Percentiles rank a stretch among this genome's conserved stretches.
Conservation (phyloP, 37 sponge, comb jelly and placozoan genomes). For the Sycon ciliatum region DNA sequence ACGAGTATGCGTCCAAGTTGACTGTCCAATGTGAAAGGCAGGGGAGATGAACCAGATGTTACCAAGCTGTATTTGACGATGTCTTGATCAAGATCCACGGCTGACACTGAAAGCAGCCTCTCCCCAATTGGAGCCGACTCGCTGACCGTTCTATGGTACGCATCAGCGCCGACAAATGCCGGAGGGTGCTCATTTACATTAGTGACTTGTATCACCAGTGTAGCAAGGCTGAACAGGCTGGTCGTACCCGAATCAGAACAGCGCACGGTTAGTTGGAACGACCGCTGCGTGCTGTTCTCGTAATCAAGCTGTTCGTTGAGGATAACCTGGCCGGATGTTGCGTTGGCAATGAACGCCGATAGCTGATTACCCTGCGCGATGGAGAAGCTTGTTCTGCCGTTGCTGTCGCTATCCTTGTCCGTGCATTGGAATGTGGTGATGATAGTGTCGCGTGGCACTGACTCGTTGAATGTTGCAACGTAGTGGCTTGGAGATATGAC, state of each 20-base stretch:
- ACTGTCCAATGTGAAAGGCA: conserved; percentile 32
- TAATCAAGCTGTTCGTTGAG: conserved; percentile 34
- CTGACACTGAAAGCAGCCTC: conserved; percentile 24
- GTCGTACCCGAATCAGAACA: conserved; percentile 48
- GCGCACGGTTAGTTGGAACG: conserved; percentile 22
- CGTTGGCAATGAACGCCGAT: conserved; percentile 15
- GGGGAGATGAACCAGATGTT: conserved; percentile 36
- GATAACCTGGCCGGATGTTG: conserved; percentile 34
- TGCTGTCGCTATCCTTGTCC: conserved; percentile 42
- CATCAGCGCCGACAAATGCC: conserved; percentile 18
- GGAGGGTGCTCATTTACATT: conserved; percentile 55
- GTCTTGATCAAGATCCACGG: conserved; percentile 45
- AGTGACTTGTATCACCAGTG: conserved; percentile 28
- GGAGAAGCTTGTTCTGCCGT: conserved; percentile 37
- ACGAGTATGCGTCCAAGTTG: conserved; percentile 36
- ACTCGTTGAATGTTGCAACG: too few species aligned
- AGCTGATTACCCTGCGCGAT: conserved; percentile 3
- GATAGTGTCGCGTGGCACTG: too few species aligned
- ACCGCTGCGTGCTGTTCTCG: conserved; percentile 14
- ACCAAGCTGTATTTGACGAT: conserved; percentile 26
- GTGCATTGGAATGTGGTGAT: too few species aligned
- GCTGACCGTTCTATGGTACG: conserved; percentile 16
- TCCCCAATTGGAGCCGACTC: conserved; percentile 45
- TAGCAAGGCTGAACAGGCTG: conserved; percentile 22
- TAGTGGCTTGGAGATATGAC: conserved; percentile 24